A percentile compares a stretch with the other conserved stretches of the same genome.
Conservation (phyloP, 1,140 invertebrate species). For the Akabosia matsudoensis region DNA sequence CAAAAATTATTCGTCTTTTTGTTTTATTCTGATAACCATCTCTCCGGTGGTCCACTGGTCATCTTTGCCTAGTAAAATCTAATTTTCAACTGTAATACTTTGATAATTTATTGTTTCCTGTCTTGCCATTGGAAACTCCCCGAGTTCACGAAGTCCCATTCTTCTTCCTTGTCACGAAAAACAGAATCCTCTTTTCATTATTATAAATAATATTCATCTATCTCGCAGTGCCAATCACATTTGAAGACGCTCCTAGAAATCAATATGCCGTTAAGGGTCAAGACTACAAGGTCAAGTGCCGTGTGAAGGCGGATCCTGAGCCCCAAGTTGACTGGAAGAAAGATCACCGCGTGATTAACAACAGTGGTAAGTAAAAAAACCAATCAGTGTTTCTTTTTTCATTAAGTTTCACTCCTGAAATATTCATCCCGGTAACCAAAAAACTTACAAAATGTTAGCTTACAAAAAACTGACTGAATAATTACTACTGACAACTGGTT, state of each 20-base stretch:
- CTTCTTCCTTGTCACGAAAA: too few species aligned
- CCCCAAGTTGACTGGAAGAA: slow-evolving; percentile 43
- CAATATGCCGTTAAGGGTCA: slow-evolving; percentile 75
- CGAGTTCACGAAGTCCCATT: neutral
- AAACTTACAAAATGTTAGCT: too few species aligned
- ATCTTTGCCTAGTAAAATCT: neutral
- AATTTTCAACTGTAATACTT: neutral
- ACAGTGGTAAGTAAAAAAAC: slow-evolving; percentile 39
- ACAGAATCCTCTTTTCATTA: too few species aligned
- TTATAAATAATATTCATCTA: too few species aligned
- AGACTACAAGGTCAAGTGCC: slow-evolving; percentile 74
- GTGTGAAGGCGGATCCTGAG: slow-evolving; percentile 73
- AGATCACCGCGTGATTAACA: slow-evolving; percentile 40
- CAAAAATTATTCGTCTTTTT: neutral
- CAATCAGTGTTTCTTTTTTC: too few species aligned
- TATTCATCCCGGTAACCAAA: too few species aligned
- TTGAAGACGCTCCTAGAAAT: slow-evolving; percentile 64
- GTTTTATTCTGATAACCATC: neutral
- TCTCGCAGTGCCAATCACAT: slow-evolving; percentile 45
- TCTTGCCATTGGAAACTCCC: neutral
- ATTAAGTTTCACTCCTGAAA: too few species aligned
- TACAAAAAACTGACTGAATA: neutral
- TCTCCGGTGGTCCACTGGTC: neutral
- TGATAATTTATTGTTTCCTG: too few species aligned
- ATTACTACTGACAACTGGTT: neutral